These are phyloP conservation scores for Anoplius nigerrimus DNA, from an alignment of 2,888 invertebrate genomes.

Conservation along the genomic window DNA sequence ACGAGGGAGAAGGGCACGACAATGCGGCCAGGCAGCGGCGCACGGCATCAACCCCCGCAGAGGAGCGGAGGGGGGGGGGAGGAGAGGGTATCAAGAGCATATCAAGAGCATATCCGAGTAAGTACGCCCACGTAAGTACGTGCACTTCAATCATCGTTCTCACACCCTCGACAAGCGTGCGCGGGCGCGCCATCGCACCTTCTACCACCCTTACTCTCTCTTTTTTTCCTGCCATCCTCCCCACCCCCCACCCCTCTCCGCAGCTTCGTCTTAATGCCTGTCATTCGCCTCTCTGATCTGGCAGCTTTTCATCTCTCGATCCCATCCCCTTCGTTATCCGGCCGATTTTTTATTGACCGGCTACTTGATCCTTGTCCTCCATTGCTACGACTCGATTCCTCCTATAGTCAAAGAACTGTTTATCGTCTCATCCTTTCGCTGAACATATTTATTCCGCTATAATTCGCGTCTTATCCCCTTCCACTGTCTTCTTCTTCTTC, in stretches of 20 bases:
- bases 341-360: conserved; percentile 28
- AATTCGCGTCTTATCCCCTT: too few species aligned
- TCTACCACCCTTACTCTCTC: conserved; percentile 64
- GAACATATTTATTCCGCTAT: too few species aligned
- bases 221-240: conserved; percentile 17
- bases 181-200: conserved; percentile 67
- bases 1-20: conserved; percentile 53
- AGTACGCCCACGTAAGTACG: conserved; percentile 67
- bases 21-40: conserved; percentile 37
- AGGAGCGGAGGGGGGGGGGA: conserved; percentile 8
- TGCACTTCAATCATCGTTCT: conserved; percentile 72
- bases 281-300: conserved; percentile 29
- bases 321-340: conserved; percentile 15
- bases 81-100: conserved; percentile 23
- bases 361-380: too few species aligned
- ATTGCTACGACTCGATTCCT: too few species aligned
- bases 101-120: conserved; percentile 49
- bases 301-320: conserved; percentile 1
- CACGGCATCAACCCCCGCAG: neutral
- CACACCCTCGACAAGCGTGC: conserved; percentile 63
- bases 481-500: too few species aligned
- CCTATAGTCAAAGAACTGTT: too few species aligned
- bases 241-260: conserved; percentile 27
- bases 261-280: conserved; percentile 18
- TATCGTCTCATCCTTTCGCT: too few species aligned